Base-by-base conservation (phyloP, 1,140 invertebrate genomes). In the Halotydeus destructor region DNA sequence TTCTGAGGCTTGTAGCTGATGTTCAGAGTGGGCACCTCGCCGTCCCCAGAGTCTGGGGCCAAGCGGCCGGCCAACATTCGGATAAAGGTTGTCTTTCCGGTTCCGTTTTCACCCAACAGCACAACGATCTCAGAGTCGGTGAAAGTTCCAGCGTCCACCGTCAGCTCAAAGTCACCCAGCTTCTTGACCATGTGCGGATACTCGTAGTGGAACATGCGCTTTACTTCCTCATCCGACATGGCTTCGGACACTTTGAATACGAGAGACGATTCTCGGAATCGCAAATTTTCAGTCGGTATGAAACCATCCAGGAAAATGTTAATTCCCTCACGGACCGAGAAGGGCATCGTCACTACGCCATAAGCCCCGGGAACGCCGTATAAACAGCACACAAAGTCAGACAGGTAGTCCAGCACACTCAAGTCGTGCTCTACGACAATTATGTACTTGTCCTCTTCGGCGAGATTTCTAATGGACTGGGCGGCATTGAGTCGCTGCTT, bases 1-100 rank as follows among this genome's bases (percentile, higher is more conserved):
- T 98, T 98, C 65, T 99, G 94, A 28, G 94, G 94, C 62, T 99
- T 99, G 66, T 99, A 99, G 62, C 89, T 97, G 52, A 99, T 93
- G 58, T 96, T 84, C 43, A 99, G 60, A 52, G 80, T 72, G 3
- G 93, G 93, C 46, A 96, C 67, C 48, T 81, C 76, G 42, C 67
- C 78, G 74, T 72, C 74, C 55, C 81, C 86, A 49, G 74, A 73
- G 67, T 99, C 91, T 11, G 91, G 78, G 51, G 78, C 67, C 49
- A 98, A 64, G 56, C 86, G 82, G 28, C 94, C 94, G 54, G 93
- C 94, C 49, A 99, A 66, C 81, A 99, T 86, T 55, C 86, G 69
- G 56, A 99, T 99, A 53, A 99, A 93, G 12, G 94, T 99, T 0
- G 94, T 98, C 65, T 99, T 99, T 33, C 94, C 94, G 34, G 94